A percentile compares a stretch with the other conserved stretches of the same genome.
Evolutionary conservation across 2,113 vertebrate genomes (phyloP).

Genomic region (Narcine bancroftii): DNA sequence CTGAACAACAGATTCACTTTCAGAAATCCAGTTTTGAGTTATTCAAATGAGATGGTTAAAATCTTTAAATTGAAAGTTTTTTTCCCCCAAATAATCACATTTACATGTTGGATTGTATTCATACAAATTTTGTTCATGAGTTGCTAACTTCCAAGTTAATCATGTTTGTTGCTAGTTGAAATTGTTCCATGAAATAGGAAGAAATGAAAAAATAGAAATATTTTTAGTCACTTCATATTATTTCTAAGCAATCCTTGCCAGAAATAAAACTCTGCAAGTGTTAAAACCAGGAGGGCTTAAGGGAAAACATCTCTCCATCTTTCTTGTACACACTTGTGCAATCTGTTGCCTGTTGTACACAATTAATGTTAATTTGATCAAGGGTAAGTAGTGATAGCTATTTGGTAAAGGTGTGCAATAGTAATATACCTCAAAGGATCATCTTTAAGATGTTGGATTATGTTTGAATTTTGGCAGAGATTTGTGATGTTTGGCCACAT

Average conservation of each 20-base stretch:
- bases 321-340: neutral
- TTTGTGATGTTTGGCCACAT: no score
- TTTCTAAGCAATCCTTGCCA: neutral
- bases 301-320: neutral
- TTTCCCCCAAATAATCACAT: neutral
- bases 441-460: neutral
- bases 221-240: neutral
- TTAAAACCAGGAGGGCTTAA: neutral
- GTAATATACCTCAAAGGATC: neutral
- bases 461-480: no score
- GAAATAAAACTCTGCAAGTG: neutral
- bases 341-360: neutral
- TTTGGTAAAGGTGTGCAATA: neutral
- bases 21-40: neutral
- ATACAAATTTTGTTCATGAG: neutral
- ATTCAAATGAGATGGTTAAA: neutral
- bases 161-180: neutral
- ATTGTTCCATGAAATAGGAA: neutral
- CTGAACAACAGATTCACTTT: neutral
- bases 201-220: neutral
- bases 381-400: neutral
- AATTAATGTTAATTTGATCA: neutral
- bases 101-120: neutral
- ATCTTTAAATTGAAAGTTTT: neutral
- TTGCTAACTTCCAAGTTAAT: neutral